Percentiles rank a stretch among this genome's conserved stretches.
phyloP scores from a whole-genome alignment of 2,113 vertebrate species.

The Mastomys coucha region DNA sequence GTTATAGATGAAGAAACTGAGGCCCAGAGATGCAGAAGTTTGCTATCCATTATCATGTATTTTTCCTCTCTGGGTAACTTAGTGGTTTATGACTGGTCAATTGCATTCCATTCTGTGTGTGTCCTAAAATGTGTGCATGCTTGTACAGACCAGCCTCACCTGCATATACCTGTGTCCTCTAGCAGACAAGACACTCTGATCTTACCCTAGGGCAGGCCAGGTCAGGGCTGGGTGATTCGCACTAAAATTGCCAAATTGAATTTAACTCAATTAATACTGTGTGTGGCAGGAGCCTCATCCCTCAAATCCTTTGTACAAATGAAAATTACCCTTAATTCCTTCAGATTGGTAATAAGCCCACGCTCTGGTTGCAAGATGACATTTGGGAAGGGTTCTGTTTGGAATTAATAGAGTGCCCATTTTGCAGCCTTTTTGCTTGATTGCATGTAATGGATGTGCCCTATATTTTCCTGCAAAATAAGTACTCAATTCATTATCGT shows the following conservation, averaged over 20 bases:
- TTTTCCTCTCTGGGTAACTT: not conserved
- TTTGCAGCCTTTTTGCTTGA: conserved; percentile 80
- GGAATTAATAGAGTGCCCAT: conserved; percentile 77
- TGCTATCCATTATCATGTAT: not conserved
- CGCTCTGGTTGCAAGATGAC: conserved; percentile 72
- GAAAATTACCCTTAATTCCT: conserved; percentile 83
- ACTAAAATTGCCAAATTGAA: conserved; percentile 69
- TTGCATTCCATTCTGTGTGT: not conserved
- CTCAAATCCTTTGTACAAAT: conserved; percentile 80
- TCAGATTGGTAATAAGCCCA: conserved; percentile 74
- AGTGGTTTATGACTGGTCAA: not conserved
- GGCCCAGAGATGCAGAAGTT: not conserved
- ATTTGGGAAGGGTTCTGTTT: conserved; percentile 79
- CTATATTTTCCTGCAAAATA: conserved; percentile 81
- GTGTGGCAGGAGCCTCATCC: conserved; percentile 69
- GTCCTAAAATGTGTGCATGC: not conserved
- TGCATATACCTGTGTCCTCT: not conserved
- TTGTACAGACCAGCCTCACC: no score
- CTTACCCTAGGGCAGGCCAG: not conserved
- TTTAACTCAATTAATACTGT: conserved; percentile 74
- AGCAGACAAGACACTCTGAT: not conserved
- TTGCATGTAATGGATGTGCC: conserved; percentile 78
- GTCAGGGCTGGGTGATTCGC: conserved; percentile 42
- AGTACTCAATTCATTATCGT: conserved; percentile 80
- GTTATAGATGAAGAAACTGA: conserved; percentile 47